Evolutionary conservation across 2,113 vertebrate genomes (phyloP).

Genomic region (Pontoporia blainvillei): DNA sequence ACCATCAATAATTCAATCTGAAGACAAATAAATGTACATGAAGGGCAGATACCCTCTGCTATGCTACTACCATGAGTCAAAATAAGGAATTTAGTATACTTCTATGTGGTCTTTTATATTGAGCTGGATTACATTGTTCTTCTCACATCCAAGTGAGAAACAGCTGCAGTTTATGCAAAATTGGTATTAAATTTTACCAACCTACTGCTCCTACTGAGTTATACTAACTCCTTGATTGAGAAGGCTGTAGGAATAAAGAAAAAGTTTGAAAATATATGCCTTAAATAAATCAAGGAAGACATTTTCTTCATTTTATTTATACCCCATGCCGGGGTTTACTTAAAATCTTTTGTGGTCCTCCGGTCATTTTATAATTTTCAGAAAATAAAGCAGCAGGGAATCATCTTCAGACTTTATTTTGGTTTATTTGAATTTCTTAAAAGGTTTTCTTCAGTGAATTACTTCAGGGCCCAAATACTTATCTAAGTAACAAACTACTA

Average conservation of each 20-base stretch:
- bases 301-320: conserved; percentile 12
- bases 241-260: neutral
- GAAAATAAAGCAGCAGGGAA: neutral
- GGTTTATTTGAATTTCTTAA: neutral
- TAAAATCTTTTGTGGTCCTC: neutral
- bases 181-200: neutral
- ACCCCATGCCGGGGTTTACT: neutral
- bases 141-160: neutral
- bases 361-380: conserved; percentile 15
- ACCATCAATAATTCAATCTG: neutral
- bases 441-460: neutral
- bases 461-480: neutral
- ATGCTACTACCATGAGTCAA: neutral
- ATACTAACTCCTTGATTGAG: neutral
- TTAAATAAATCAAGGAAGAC: neutral
- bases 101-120: neutral
- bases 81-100: neutral
- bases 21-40: neutral
- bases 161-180: neutral
- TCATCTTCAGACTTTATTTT: conserved; percentile 2
- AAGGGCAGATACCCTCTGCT: neutral
- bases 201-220: neutral
- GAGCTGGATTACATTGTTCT: neutral
- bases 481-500: neutral
- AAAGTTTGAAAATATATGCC: neutral